Base-by-base conservation (phyloP, 2,888 invertebrate genomes). In the Synergus laeviventris region DNA sequence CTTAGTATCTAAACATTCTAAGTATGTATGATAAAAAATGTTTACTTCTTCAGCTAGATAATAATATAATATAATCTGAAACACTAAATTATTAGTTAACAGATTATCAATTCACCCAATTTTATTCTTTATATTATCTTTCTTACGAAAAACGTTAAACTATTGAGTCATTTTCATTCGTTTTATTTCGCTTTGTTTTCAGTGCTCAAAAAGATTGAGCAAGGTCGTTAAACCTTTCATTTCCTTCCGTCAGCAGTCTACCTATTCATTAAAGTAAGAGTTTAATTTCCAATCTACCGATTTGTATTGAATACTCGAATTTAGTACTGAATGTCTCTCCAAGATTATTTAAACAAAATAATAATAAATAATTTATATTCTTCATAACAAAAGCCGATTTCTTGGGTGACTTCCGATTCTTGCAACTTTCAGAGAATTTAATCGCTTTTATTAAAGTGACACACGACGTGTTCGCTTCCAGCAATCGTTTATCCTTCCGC, bases 401-500 rank as follows among this genome's bases (percentile, higher is more conserved):
- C 56, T 56, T 21, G 2, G 7, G 49, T 62, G 61, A 39, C n/a
- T 36, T 66, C 21, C n/a, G 16, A 9, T 36, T n/a, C 31, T 31
- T 24, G 12, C 31, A 5, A 42, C 3, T 56, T 75, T 66, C 7
- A 12, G 8, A n/a, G 49, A 70, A 45, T 36, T 70, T 31, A 5
- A 36, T 70, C 49, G 31, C 16, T 49, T 64, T 70, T 70, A n/a
- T 49, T 49, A 36, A 36, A 70, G 12, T 70, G 70, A 70, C 70
- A 49, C 49, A 49, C 39, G 4, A n/a, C 21, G 11, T n/a, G 31
- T 31, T 49, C n/a, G 49, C 45, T 36, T 49, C 70, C 49, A 66
- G 45, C 66, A 66, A 45, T 8, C 45, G 24, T 66, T 45, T 45
- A 66, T 64, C 42, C 74, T 82, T 82, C 81, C 81, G 77, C 45